These are phyloP conservation scores for Eulemur mongoz DNA, from an alignment of 2,797 vertebrate species.

Conservation along the genomic window DNA sequence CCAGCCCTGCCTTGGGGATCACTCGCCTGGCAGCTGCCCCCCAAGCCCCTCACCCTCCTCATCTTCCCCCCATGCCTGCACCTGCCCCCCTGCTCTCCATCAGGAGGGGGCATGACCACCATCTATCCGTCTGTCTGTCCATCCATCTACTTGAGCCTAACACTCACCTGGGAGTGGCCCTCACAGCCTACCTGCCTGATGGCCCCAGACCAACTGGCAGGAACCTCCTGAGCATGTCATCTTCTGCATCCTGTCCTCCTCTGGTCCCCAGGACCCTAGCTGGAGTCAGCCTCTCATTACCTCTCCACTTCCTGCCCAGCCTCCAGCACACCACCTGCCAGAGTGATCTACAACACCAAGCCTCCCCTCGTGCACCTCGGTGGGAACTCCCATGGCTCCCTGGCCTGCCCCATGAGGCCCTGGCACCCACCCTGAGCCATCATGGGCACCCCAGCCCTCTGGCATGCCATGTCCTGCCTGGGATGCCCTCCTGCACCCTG, in stretches of 20 bases:
- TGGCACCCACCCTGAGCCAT: background rate
- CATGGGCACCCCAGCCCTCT: background rate
- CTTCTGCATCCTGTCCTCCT: background rate
- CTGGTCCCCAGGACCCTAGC: background rate
- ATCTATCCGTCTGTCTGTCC: background rate
- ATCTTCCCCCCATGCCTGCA: background rate
- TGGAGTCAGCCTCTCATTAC: background rate
- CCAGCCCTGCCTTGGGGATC: background rate
- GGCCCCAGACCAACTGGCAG: background rate
- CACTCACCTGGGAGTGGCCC: background rate
- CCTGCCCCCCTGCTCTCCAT: background rate
- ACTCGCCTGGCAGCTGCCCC: background rate
- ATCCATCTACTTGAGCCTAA: background rate
- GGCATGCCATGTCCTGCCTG: rapidly evolving
- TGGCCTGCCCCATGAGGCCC: background rate
- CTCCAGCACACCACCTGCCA: background rate
- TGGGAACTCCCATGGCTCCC: rapidly evolving
- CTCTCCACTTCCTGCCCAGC: background rate
- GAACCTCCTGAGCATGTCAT: rapidly evolving
- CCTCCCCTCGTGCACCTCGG: background rate
- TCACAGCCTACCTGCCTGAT: background rate
- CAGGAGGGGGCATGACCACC: background rate
- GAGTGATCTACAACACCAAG: background rate
- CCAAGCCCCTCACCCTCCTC: background rate
- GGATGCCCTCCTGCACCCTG: background rate